Evolutionary conservation across 2,888 invertebrate species (phyloP).

Genomic region (Lasioglossum oenotherae): DNA sequence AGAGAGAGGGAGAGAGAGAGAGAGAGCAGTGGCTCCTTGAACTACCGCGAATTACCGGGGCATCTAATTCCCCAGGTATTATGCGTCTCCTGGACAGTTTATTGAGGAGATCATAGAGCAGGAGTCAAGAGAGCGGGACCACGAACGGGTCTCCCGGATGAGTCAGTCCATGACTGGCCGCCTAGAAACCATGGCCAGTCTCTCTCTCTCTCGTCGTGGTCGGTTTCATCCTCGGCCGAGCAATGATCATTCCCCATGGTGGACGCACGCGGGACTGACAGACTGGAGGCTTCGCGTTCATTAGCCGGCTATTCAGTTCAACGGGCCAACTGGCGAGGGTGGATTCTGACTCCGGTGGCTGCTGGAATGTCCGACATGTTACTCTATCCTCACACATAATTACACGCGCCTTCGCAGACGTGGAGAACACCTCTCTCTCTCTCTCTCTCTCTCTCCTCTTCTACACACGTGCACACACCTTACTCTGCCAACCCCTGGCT

Average conservation of each 20-base stretch:
- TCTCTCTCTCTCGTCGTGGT: constrained; percentile 52
- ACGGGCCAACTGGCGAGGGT: constrained; percentile 82
- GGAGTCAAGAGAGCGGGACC: not conserved
- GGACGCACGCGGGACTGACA: constrained; percentile 78
- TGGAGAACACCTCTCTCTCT: constrained; percentile 22
- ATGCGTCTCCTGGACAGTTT: not conserved
- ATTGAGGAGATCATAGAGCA: constrained; percentile 26
- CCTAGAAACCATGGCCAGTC: constrained; percentile 41
- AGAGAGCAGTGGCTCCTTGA: not conserved
- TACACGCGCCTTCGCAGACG: constrained; percentile 78
- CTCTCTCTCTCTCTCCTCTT: not conserved
- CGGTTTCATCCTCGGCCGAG: constrained; percentile 70
- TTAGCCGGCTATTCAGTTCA: constrained; percentile 83
- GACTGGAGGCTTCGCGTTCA: constrained; percentile 81
- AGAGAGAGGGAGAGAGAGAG: not conserved
- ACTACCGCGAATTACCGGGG: not conserved
- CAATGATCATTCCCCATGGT: constrained; percentile 74
- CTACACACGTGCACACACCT: not conserved
- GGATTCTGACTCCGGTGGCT: constrained; percentile 79
- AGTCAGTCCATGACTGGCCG: constrained; percentile 57
- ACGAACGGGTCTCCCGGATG: constrained; percentile 50
- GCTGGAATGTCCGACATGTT: constrained; percentile 82
- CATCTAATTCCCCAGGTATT: constrained; percentile 1
- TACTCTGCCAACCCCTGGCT: constrained; percentile 20
- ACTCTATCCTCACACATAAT: constrained; percentile 80